Base-by-base conservation (phyloP, 2,797 vertebrate genomes). In the Danio jaintianensis region DNA sequence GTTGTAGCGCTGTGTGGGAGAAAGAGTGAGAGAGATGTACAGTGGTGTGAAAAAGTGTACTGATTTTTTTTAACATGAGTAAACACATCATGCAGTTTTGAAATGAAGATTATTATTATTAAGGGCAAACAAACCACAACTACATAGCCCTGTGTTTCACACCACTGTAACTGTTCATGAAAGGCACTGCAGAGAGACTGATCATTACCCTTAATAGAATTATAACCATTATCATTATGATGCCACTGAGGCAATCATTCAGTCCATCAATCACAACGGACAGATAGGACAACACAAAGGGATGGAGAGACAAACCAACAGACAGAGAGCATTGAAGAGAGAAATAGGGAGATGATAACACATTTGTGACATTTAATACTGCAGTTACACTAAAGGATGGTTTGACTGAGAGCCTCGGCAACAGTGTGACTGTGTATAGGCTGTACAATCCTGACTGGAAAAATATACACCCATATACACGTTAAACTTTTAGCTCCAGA, bases 1-100 rank as follows among this genome's bases (percentile, higher is more conserved):
- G 86, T 91, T 79, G 69, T 90, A 88, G 89, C 88, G 91, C 90
- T 93, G 84, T 6, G 7, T 50, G 8, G 68, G 62, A 79, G n/a
- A 55, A 80, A 79, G 58, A 82, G 29, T 7, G 3, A 70, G 40
- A 83, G 12, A 77, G 78, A 67, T 29, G 1, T n/a, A n/a, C n/a
- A n/a, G n/a, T n/a, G n/a, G n/a, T n/a, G n/a, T n/a, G n/a, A n/a
- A n/a, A n/a, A n/a, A n/a, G n/a, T n/a, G n/a, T n/a, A n/a, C n/a
- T n/a, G n/a, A n/a, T n/a, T n/a, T n/a, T n/a, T n/a, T n/a, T n/a
- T 29, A 29, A 29, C 29, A 29, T 1, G 29, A 29, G 29, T 29
- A 29, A 29, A 29, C 29, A 29, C 29, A 29, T 29, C 29, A 29
- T 1, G 29, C 29, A 29, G 29, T 29, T 29, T 29, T 29, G 29